A percentile compares a stretch with the other conserved stretches of the same genome.
These are phyloP conservation scores for Tenebrosternarchus preto DNA, from an alignment of 2,113 vertebrate species.

Conservation along the genomic window DNA sequence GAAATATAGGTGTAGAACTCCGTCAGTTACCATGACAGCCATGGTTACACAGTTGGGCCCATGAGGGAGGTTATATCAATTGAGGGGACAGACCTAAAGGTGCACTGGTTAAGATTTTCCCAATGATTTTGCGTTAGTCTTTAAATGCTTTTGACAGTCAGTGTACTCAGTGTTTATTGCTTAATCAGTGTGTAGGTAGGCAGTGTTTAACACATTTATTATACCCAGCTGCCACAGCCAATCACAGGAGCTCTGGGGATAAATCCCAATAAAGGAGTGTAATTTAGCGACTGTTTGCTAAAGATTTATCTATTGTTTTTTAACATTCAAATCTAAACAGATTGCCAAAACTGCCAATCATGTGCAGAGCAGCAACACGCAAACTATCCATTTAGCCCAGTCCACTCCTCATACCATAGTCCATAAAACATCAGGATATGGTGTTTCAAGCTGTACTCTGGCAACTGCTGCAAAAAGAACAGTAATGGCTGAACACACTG, in stretches of 20 bases:
- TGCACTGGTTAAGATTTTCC: neutral
- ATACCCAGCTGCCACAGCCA: too few species aligned
- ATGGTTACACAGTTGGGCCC: neutral
- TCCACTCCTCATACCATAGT: too few species aligned
- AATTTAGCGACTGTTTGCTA: neutral
- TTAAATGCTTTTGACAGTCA: neutral
- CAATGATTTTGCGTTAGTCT: neutral
- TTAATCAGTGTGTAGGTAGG: neutral
- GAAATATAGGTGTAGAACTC: neutral
- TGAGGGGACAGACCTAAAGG: neutral
- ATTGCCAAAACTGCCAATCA: too few species aligned
- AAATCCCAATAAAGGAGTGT: neutral
- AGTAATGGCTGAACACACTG: neutral
- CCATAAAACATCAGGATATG: too few species aligned
- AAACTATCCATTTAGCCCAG: too few species aligned
- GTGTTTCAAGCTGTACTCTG: neutral
- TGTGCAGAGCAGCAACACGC: too few species aligned
- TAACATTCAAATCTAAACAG: neutral
- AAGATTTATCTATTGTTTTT: neutral
- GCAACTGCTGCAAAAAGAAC: neutral
- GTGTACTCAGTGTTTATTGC: neutral
- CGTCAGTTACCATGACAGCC: neutral
- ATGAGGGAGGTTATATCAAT: neutral
- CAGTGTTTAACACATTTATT: neutral
- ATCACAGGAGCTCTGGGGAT: neutral